Evolutionary conservation across 1,140 invertebrate genomes (phyloP).

Genomic region (Centruroides vittatus): DNA sequence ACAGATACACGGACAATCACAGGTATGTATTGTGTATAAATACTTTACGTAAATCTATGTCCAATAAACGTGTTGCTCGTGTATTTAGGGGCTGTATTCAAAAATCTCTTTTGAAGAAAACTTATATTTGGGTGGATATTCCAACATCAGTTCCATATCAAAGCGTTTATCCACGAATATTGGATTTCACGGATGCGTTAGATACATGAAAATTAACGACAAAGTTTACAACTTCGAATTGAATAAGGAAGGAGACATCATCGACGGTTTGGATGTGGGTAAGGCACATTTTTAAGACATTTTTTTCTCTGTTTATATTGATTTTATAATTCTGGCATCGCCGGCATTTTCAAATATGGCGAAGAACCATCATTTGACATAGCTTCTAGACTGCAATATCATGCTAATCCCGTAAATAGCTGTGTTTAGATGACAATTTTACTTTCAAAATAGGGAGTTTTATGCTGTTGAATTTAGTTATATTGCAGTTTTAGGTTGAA

Average conservation of each 20-base stretch:
- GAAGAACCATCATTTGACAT: too few species aligned
- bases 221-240: constrained; percentile 69
- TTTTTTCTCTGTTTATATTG: too few species aligned
- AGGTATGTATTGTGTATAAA: constrained; percentile 41
- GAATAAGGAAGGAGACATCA: constrained; percentile 58
- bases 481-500: too few species aligned
- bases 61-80: too few species aligned
- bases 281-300: constrained; percentile 28
- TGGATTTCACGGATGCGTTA: constrained; percentile 78
- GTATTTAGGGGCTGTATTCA: constrained; percentile 72
- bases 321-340: too few species aligned
- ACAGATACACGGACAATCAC: constrained; percentile 55
- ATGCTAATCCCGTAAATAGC: too few species aligned
- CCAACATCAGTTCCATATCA: constrained; percentile 54
- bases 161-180: constrained; percentile 49
- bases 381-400: too few species aligned
- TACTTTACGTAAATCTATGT: too few species aligned
- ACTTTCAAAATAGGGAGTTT: too few species aligned
- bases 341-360: too few species aligned
- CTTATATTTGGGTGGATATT: constrained; percentile 78
- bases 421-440: too few species aligned
- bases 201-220: constrained; percentile 77
- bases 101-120: constrained; percentile 85
- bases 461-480: too few species aligned
- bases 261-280: constrained; percentile 82